Evolutionary conservation across 2,797 vertebrate genomes (phyloP), one percentile per base, ranked within the genome.

Genomic region (Eulemur mongoz): DNA sequence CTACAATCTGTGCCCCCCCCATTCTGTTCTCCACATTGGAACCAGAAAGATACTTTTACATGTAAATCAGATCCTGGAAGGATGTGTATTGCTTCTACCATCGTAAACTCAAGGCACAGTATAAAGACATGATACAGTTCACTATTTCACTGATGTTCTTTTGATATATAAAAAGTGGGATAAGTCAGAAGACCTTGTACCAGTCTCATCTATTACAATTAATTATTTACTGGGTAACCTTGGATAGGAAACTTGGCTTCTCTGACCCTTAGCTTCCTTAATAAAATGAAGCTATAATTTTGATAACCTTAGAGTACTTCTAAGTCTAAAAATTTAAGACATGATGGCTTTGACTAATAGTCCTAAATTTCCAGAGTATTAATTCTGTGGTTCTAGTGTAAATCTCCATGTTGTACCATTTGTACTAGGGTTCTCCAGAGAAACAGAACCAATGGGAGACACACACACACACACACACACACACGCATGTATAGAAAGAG

Each of bases 1-100:
- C 59, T 82, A 35, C 30, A 80, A 79, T 38, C 22, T 17, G 1
- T n/a, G n/a, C n/a, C n/a, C n/a, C 4, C 14, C 25, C 83, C n/a
- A 35, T 59, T 76, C 27, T 90, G 70, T 70, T 75, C 48, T 48
- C 35, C 40, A 30, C 40, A 13, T 12, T 78, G 50, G 54, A 93
- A 95, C 18, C 45, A 61, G 30, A 91, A 95, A 67, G 73, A 72
- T 67, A n/a, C 61, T 90, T 92, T 85, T 38, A 82, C 73, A 59
- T 86, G 54, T 82, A 72, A 92, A 67, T 89, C 14, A 93, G n/a
- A 81, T 65, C 40, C 61, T 45, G 50, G 50, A 73, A 91, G 35
- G 35, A 75, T 79, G 67, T 32, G 70, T 65, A 45, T 81, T 76
- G 25, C 38, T 80, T 45, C 61, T n/a, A 11, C 57, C 63, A 79